phyloP scores from a whole-genome alignment of 1,140 invertebrate genomes.

The Bombyx mori region ASM3026992v2 NC_085130.1:11106001-11106500 shows the following conservation, averaged over 20 bases:
- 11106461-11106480: too few species aligned
- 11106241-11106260: slow-evolving; percentile 76
- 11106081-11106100: slow-evolving; percentile 33
- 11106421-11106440: too few species aligned
- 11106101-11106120: slow-evolving; percentile 80
- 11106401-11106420: too few species aligned
- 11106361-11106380: too few species aligned
- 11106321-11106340: background rate
- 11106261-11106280: slow-evolving; percentile 47
- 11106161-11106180: slow-evolving; percentile 92
- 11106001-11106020: too few species aligned
- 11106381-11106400: too few species aligned
- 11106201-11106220: slow-evolving; percentile 89
- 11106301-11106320: background rate
- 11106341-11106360: too few species aligned
- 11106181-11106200: slow-evolving; percentile 91
- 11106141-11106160: slow-evolving; percentile 80
- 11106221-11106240: slow-evolving; percentile 82
- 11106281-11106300: slow-evolving; percentile 8
- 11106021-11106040: too few species aligned
- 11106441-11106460: too few species aligned
- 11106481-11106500: too few species aligned
- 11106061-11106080: too few species aligned
- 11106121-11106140: slow-evolving; percentile 79
- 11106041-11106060: too few species aligned